phyloP scores from a whole-genome alignment of 2,888 invertebrate species.

The Tachina grossa region DNA sequence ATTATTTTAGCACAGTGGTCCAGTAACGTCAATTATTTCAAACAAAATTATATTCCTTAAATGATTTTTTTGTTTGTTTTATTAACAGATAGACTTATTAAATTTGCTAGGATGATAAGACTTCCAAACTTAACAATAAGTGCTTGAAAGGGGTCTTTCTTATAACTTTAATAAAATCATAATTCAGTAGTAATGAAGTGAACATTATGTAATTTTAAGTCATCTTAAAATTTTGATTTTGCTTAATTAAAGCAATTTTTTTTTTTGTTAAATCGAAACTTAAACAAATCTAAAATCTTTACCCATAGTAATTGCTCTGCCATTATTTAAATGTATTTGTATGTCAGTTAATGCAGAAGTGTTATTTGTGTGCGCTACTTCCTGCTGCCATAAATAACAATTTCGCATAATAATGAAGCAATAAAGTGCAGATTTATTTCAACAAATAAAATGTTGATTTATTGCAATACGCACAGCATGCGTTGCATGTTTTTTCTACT shows the following conservation, averaged over 20 bases:
- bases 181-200: too few relatives aligned
- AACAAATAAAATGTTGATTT: slow-evolving; percentile 82
- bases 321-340: slow-evolving; percentile 3
- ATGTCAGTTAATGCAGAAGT: slow-evolving; percentile 49
- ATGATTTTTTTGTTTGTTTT: too few relatives aligned
- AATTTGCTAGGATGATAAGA: too few relatives aligned
- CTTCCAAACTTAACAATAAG: too few relatives aligned
- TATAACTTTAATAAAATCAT: too few relatives aligned
- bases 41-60: too few relatives aligned
- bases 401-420: slow-evolving; percentile 79
- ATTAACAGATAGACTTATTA: too few relatives aligned
- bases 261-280: neutral
- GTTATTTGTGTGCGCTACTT: slow-evolving; percentile 66
- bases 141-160: too few relatives aligned
- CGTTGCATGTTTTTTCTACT: slow-evolving; percentile 61
- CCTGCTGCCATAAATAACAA: slow-evolving; percentile 71
- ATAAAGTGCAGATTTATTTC: slow-evolving; percentile 81
- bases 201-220: too few relatives aligned
- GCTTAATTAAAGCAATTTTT: neutral
- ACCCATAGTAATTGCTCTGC: neutral
- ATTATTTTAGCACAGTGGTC: too few relatives aligned
- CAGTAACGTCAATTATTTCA: too few relatives aligned
- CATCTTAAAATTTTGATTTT: too few relatives aligned
- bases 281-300: neutral
- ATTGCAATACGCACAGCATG: slow-evolving; percentile 81